phyloP scores from a whole-genome alignment of 2,888 invertebrate species.

The Sympetrum striolatum region DNA sequence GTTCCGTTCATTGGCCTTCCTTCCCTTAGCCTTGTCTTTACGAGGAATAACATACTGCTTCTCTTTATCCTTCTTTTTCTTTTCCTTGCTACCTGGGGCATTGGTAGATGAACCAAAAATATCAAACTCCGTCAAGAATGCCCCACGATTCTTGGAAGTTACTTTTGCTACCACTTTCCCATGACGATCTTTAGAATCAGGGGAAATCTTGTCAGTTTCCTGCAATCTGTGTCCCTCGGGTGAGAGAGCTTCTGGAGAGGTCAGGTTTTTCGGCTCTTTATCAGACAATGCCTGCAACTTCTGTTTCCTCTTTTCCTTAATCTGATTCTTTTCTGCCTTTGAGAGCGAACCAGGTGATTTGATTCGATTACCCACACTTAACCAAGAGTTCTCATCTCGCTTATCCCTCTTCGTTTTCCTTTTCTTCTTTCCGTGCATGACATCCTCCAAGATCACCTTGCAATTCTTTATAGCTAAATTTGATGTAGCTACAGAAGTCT shows the following conservation, averaged over 20 bases:
- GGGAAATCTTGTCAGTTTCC: conserved; percentile 19
- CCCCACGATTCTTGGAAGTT: conserved; percentile 64
- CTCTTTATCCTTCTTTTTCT: conserved; percentile 12
- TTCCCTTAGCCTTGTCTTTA: too few species aligned
- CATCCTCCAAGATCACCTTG: conserved; percentile 6
- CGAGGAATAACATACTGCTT: background rate
- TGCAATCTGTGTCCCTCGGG: background rate
- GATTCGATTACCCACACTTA: background rate
- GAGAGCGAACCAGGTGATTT: background rate
- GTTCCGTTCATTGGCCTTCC: too few species aligned
- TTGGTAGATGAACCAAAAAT: background rate
- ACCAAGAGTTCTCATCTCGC: background rate
- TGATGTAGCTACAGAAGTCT: background rate
- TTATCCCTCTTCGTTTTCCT: background rate
- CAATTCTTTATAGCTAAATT: background rate
- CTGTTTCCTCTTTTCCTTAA: background rate
- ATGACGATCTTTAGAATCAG: conserved; percentile 55
- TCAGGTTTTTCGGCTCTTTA: conserved; percentile 53
- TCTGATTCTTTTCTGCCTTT: conserved; percentile 2
- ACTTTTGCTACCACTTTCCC: conserved; percentile 60
- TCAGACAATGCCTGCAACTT: conserved; percentile 4
- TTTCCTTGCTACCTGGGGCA: conserved; percentile 16
- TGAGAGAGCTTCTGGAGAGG: conserved; percentile 50
- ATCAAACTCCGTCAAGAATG: conserved; percentile 61
- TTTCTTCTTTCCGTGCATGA: background rate